A percentile compares a stretch with the other conserved stretches of the same genome.
Conservation (phyloP, 2,113 vertebrate genomes). For the Zosterops japonicus region DNA sequence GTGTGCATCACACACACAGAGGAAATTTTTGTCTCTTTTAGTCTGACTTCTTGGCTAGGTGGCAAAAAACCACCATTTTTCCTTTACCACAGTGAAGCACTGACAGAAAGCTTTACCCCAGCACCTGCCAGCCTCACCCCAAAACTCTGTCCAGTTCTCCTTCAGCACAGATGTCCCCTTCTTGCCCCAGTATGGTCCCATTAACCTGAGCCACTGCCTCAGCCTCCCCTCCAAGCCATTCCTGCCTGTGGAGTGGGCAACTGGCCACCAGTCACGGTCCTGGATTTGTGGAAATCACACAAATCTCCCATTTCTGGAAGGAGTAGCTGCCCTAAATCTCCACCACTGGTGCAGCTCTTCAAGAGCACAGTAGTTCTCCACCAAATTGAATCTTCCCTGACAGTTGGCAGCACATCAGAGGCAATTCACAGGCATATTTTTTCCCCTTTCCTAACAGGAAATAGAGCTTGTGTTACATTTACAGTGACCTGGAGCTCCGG, state of each 20-base stretch:
- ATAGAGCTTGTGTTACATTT: conserved; percentile 65
- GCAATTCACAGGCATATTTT: conserved; percentile 59
- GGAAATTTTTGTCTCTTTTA: background rate
- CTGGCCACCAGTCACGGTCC: background rate
- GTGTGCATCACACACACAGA: background rate
- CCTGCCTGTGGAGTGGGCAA: accelerated
- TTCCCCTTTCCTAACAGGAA: conserved; percentile 69
- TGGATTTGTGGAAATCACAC: background rate
- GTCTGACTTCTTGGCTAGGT: background rate
- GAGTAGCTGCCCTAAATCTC: conserved; percentile 52
- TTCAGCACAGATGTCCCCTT: background rate
- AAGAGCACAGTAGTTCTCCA: conserved; percentile 45
- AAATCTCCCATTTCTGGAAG: conserved; percentile 48
- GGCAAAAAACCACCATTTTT: background rate
- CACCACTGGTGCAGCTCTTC: conserved; percentile 13
- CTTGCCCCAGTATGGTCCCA: accelerated
- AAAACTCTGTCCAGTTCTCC: background rate
- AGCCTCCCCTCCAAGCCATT: background rate
- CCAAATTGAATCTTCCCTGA: conserved; percentile 67
- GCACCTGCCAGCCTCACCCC: background rate
- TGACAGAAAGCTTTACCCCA: background rate
- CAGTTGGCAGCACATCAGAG: conserved; percentile 72
- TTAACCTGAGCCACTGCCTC: background rate
- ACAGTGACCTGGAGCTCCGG: conserved; percentile 67
- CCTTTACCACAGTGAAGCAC: accelerated